Conservation (phyloP, 2,113 vertebrate species). For the Alosa alosa region DNA sequence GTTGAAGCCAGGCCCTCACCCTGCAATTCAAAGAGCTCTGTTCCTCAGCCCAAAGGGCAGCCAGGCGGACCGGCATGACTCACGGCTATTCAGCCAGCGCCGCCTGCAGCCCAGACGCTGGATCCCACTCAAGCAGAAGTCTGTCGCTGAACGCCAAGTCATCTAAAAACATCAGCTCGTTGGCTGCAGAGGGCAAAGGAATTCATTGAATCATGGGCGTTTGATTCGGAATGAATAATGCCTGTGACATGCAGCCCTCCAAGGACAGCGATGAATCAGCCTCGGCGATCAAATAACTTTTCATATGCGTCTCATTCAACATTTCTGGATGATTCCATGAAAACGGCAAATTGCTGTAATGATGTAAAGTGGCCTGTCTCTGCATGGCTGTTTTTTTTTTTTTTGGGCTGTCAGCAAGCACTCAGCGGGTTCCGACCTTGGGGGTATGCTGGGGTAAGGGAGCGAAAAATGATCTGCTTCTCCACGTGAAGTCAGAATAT, state of each 20-base stretch:
- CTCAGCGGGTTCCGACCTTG: constrained; percentile 1
- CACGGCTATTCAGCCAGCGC: background rate
- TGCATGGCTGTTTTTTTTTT: background rate
- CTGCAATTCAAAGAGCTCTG: background rate
- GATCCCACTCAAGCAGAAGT: background rate
- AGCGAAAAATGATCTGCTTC: constrained; percentile 15
- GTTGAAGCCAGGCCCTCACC: background rate
- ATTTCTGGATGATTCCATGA: background rate
- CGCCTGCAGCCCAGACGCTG: background rate
- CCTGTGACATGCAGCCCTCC: background rate
- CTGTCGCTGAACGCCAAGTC: background rate
- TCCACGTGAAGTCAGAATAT: constrained; percentile 17
- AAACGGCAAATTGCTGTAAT: background rate
- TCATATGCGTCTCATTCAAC: constrained; percentile 6
- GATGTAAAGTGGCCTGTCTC: background rate
- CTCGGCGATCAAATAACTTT: background rate
- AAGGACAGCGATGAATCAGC: constrained; percentile 13
- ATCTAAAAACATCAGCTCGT: background rate
- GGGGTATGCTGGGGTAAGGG: constrained; percentile 8
- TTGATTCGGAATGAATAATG: constrained; percentile 2
- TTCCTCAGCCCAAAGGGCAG: background rate
- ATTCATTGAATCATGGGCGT: background rate
- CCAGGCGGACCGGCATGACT: background rate
- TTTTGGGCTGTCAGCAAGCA: constrained; percentile 5
- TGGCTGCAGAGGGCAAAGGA: background rate